These are phyloP conservation scores for Ophioderma brevispina DNA, from an alignment of 35 echinoderm and acorn worm genomes.

Conservation along the genomic window DNA sequence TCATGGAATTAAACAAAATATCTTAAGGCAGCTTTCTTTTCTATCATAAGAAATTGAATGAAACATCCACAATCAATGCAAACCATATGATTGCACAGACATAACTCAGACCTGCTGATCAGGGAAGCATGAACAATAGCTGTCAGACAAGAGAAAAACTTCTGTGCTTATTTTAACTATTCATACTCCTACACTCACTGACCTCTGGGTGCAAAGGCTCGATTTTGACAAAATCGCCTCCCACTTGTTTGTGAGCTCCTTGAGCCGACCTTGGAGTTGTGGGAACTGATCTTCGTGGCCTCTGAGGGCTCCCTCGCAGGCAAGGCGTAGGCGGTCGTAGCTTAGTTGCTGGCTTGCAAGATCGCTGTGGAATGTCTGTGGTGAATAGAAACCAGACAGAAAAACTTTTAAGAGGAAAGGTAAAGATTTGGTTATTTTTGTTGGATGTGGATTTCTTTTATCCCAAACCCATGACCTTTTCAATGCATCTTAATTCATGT, in stretches of 20 bases:
- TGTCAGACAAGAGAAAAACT: too few relatives aligned
- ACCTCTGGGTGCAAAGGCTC: conserved; percentile 54
- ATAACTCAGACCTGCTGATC: not conserved
- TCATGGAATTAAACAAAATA: too few relatives aligned
- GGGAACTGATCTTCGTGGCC: conserved; percentile 22
- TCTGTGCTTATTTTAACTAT: too few relatives aligned
- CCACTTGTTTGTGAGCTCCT: conserved; percentile 55
- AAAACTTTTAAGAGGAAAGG: too few relatives aligned
- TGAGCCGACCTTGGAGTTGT: conserved; percentile 9
- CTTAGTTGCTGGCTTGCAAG: conserved; percentile 51
- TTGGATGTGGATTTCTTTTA: too few relatives aligned
- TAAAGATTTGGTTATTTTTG: too few relatives aligned
- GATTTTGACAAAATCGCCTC: conserved; percentile 46
- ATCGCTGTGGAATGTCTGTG: conserved; percentile 56
- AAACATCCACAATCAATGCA: too few relatives aligned
- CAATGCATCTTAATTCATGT: too few relatives aligned
- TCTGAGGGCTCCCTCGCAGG: conserved; percentile 19
- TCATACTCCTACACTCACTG: not conserved
- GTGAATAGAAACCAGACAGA: too few relatives aligned
- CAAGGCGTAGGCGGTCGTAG: conserved; percentile 57
- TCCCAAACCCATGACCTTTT: too few relatives aligned
- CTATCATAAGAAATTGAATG: too few relatives aligned
- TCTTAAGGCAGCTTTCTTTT: too few relatives aligned
- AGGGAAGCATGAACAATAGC: not conserved
- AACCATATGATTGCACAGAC: not conserved